Percentiles rank a stretch among this genome's conserved stretches.
These are phyloP conservation scores for Beris chalybata DNA, from an alignment of 2,888 invertebrate genomes.

Conservation along the genomic window DNA sequence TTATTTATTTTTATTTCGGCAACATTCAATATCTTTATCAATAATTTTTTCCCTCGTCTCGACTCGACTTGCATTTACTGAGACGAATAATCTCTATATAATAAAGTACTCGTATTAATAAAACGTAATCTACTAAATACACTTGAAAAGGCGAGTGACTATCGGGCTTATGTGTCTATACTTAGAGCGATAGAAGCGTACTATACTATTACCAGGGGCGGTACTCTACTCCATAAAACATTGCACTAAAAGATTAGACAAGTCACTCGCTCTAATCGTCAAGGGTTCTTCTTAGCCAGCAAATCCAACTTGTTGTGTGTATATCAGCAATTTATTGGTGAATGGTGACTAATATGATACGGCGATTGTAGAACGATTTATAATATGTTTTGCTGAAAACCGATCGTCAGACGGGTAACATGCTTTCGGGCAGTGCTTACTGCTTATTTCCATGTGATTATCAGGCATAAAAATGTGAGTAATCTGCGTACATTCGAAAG, in stretches of 20 bases:
- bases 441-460: too few species aligned
- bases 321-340: conserved; percentile 1
- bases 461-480: too few species aligned
- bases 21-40: conserved; percentile 32
- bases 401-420: neutral
- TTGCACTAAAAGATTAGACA: conserved; percentile 12
- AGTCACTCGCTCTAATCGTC: conserved; percentile 3
- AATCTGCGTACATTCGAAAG: too few species aligned
- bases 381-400: neutral
- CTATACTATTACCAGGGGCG: conserved; percentile 19
- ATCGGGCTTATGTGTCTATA: conserved; percentile 12
- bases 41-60: conserved; percentile 11
- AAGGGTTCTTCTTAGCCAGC: conserved; percentile 14
- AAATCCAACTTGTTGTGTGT: conserved; percentile 3
- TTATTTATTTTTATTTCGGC: conserved; percentile 13
- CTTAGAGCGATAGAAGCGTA: conserved; percentile 19
- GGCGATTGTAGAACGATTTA: neutral
- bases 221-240: conserved; percentile 6
- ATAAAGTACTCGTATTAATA: too few species aligned
- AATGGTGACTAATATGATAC: conserved; percentile 2
- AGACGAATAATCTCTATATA: too few species aligned
- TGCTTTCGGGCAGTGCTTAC: too few species aligned
- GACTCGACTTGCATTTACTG: too few species aligned
- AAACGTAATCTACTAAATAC: too few species aligned
- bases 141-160: conserved; percentile 15